Percentiles rank a stretch among this genome's conserved stretches.
Evolutionary conservation across 2,797 vertebrate genomes (phyloP).

Genomic region (Cyclura pinguis): DNA sequence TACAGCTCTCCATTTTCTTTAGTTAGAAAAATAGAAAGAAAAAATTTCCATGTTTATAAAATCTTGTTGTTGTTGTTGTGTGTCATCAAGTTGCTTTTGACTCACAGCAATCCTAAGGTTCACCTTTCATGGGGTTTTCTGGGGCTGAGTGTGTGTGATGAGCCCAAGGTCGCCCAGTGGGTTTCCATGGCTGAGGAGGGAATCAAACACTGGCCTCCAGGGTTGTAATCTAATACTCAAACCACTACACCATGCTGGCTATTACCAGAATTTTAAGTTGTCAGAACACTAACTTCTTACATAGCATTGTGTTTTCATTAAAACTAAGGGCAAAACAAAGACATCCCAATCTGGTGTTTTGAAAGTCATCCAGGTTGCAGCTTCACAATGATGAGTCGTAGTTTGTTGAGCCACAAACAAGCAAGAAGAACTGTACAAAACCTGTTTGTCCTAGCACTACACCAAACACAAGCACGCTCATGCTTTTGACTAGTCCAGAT

Average conservation of each 20-base stretch:
- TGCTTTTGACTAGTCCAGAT: slow-evolving; percentile 24
- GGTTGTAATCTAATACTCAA: too few species aligned
- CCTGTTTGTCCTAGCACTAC: slow-evolving; percentile 26
- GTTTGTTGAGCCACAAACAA: slow-evolving; percentile 13
- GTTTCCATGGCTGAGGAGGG: too few species aligned
- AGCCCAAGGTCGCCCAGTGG: too few species aligned
- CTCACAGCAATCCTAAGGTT: too few species aligned
- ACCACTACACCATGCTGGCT: too few species aligned
- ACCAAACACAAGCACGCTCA: slow-evolving; percentile 11
- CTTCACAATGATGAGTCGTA: not conserved
- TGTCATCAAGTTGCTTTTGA: too few species aligned
- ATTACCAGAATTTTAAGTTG: not conserved
- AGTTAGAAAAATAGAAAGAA: not conserved
- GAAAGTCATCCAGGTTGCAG: slow-evolving; percentile 16
- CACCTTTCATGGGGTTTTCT: too few species aligned
- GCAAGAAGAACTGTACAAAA: slow-evolving; percentile 17
- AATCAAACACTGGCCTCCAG: too few species aligned
- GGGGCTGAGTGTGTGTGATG: too few species aligned
- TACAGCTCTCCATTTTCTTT: not conserved
- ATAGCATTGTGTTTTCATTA: not conserved
- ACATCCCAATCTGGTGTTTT: slow-evolving; percentile 1
- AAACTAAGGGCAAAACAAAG: not conserved
- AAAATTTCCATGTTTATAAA: not conserved
- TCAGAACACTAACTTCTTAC: not conserved
- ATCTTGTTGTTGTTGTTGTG: too few species aligned